Evolutionary conservation across 2,797 vertebrate genomes (phyloP), one percentile per base, ranked within the genome.

Genomic region (Falco cherrug): DNA sequence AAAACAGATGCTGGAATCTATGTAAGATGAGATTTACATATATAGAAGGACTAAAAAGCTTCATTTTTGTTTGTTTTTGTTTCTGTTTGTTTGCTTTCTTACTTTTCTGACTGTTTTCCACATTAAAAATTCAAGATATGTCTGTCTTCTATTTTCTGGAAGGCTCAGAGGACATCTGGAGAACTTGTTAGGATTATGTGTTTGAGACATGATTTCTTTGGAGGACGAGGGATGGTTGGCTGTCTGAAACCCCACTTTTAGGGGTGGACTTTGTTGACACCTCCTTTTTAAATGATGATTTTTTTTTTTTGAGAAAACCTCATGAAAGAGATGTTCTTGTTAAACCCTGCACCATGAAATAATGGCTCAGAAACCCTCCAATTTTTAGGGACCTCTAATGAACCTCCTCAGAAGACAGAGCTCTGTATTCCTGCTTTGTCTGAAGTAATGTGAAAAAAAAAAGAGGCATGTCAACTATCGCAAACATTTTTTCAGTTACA

Each of bases 121-220:
- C 93, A 96, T 97, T 95, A 97, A 95, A 97, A 94, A 96, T 96
- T 96, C 96, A 97, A 89, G 89, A 75, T 95, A 61, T 89, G 87
- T 69, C 96, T 97, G 84, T 94, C 79, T 89, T 84, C 78, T 89
- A 3, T 92, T 90, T 89, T 95, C 89, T 84, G 81, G 78, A 80
- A 96, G 87, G 84, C 94, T 97, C 90, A 3, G 95, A 97, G 96
- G 96, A 96, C 97, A 97, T 95, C 95, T 94, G 92, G 95, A 97
- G 94, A 97, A 94, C 93, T 94, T 94, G 81, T 92, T 97, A 96
- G 95, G 89, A 84, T 94, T 89, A 78, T 63, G 69, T 92, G 79
- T 63, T 69, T 65, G 89, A 94, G 84, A 56, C 39, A 54, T 1
- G 5, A 73, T 96, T 92, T 83, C 79, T 95, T 85, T 45, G 80